These are phyloP conservation scores for Pantelozetes paolii DNA, from an alignment of 2,888 invertebrate species.

Conservation along the genomic window DNA sequence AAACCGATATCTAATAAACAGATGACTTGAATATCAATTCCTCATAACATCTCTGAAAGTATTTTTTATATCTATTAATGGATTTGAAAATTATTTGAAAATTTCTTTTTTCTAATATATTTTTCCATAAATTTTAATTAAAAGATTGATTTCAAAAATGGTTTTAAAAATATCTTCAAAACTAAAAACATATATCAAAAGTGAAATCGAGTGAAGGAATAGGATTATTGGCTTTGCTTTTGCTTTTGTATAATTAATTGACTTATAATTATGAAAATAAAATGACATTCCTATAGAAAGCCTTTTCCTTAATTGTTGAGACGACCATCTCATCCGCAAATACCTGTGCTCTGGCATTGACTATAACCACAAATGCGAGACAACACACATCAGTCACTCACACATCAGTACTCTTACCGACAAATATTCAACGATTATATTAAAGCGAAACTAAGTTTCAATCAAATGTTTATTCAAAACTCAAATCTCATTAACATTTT, in stretches of 20 bases:
- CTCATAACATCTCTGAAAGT: not conserved
- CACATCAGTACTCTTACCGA: not conserved
- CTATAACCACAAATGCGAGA: conserved; percentile 31
- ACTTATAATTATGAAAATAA: not conserved
- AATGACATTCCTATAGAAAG: not conserved
- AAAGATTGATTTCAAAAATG: not conserved
- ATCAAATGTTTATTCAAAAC: too few relatives aligned
- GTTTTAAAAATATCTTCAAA: not conserved
- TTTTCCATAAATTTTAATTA: not conserved
- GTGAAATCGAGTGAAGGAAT: too few relatives aligned
- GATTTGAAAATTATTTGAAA: not conserved
- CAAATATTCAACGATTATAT: not conserved
- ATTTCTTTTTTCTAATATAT: not conserved
- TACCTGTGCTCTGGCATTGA: conserved; percentile 9
- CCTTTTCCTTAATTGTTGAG: not conserved
- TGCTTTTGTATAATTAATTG: conserved; percentile 8
- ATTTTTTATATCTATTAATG: not conserved
- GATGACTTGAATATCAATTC: conserved; percentile 26
- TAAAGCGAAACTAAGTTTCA: too few relatives aligned
- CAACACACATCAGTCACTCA: conserved; percentile 28
- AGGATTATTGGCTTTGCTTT: too few relatives aligned
- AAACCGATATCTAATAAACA: not conserved
- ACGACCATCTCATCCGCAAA: conserved; percentile 10
- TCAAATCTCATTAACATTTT: conserved; percentile 2
- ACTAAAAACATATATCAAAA: not conserved